Evolutionary conservation across 1,140 invertebrate genomes (phyloP), one percentile per base, ranked within the genome.

Genomic region (Zophobas morio): DNA sequence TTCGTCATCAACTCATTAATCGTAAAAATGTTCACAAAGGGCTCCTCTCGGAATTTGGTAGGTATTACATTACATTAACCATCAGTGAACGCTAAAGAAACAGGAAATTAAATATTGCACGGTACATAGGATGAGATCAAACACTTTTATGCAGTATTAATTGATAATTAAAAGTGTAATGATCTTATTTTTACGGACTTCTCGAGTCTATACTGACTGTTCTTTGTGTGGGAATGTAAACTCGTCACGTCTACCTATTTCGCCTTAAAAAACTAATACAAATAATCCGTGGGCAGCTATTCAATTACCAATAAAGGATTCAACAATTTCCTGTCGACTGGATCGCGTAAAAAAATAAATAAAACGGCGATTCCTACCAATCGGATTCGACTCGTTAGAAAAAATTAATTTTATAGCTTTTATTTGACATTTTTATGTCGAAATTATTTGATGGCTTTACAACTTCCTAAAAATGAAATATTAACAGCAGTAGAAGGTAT

Each of bases 161-260:
- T 66, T 66, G 60, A 66, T 66, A 66, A 66, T 66, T 66, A 66
- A 42, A 42, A 66, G 60, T 66, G 60, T 66, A 66, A 66, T 39
- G 60, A 66, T 66, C 60, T 66, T 20, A 66, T 66, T 66, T 66
- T 66, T 66, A 66, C 60, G 6, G 36, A 42, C 1, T 36, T 36
- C 39, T 63, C 39, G 8, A 66, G 40, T 66, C 60, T 32, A 8
- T 36, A 60, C 36, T 60, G 33, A 51, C 49, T 5, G 4, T 51
- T 51, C 49, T 51, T 51, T 66, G 60, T 66, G 60, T 66, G 60
- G 60, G 60, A 66, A 66, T 20, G 33, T 37, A 66, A 66, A 66
- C 60, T 37, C 37, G 60, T 66, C 42, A 51, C 6, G 49, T 51
- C 49, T 51, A 51, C 49, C 49, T 51, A 42, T 66, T 66, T 66